phyloP scores from a whole-genome alignment of 2,113 vertebrate species.

The Chrysemys picta region DNA sequence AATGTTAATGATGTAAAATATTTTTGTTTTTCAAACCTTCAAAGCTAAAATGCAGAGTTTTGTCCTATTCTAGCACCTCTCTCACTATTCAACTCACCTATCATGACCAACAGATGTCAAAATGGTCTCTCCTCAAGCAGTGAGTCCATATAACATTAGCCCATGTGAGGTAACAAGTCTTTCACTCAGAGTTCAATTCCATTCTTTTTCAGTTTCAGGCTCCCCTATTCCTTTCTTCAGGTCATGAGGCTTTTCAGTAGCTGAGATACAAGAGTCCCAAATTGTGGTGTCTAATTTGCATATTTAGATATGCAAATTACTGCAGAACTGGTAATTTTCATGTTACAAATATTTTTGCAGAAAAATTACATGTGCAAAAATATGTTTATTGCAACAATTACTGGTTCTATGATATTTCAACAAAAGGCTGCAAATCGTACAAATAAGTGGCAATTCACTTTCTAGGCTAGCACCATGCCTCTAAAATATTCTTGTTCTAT shows the following conservation, averaged over 20 bases:
- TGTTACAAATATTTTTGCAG: slow-evolving; percentile 62
- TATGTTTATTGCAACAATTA: slow-evolving; percentile 40
- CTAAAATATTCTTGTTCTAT: slow-evolving; percentile 46
- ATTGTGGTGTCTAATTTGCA: slow-evolving; percentile 30
- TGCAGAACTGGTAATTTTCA: slow-evolving; percentile 51
- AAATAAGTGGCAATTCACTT: slow-evolving; percentile 74
- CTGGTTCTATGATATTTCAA: slow-evolving; percentile 55
- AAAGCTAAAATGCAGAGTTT: slow-evolving; percentile 24
- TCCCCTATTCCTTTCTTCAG: slow-evolving; percentile 60
- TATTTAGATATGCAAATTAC: slow-evolving; percentile 39
- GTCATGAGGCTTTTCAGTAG: slow-evolving; percentile 19
- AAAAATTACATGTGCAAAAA: slow-evolving; percentile 70
- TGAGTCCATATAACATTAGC: slow-evolving; percentile 37
- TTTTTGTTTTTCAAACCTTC: background rate
- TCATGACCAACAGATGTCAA: background rate
- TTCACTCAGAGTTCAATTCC: slow-evolving; percentile 40
- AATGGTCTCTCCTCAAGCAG: slow-evolving; percentile 39
- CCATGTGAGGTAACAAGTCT: slow-evolving; percentile 41
- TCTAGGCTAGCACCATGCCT: slow-evolving; percentile 54
- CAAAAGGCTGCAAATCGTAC: slow-evolving; percentile 45
- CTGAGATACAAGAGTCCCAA: background rate
- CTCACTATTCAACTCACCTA: slow-evolving; percentile 53
- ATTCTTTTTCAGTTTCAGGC: slow-evolving; percentile 49
- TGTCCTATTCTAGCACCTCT: slow-evolving; percentile 16
- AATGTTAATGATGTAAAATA: slow-evolving; percentile 21